Conservation (phyloP, 2,113 vertebrate genomes). For the Mormyrus iriodes region DNA sequence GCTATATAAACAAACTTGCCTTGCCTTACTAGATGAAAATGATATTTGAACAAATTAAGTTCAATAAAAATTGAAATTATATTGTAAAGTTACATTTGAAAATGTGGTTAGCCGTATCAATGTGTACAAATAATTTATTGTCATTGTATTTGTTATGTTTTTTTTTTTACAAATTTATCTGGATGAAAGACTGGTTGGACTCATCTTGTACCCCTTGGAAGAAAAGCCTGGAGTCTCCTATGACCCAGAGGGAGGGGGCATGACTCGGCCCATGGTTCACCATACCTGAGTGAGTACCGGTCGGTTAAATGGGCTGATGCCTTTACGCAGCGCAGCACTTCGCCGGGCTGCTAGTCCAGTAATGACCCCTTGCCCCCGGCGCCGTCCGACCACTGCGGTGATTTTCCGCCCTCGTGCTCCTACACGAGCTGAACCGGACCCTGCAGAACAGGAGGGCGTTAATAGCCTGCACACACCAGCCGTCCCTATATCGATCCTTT, state of each 20-base stretch:
- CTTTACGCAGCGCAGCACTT: constrained; percentile 63
- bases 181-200: not conserved
- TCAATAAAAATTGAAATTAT: not conserved
- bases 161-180: not conserved
- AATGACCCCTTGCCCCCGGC: constrained; percentile 75
- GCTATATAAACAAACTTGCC: not conserved
- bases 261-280: not conserved
- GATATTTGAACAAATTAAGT: not conserved
- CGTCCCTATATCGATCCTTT: not conserved
- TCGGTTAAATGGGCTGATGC: constrained; percentile 74
- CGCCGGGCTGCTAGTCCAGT: constrained; percentile 82
- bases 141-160: not conserved
- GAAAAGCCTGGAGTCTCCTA: not conserved
- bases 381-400: constrained; percentile 53
- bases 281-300: constrained; percentile 73
- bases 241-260: not conserved
- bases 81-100: not conserved
- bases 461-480: not conserved
- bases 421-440: constrained; percentile 64
- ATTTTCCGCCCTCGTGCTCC: constrained; percentile 59
- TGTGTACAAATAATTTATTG: not conserved
- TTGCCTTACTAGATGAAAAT: not conserved
- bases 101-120: not conserved
- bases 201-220: not conserved
- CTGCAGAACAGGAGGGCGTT: constrained; percentile 28